These are phyloP conservation scores for Torymus texanus DNA, from an alignment of 2,888 invertebrate species.

Conservation along the genomic window DNA sequence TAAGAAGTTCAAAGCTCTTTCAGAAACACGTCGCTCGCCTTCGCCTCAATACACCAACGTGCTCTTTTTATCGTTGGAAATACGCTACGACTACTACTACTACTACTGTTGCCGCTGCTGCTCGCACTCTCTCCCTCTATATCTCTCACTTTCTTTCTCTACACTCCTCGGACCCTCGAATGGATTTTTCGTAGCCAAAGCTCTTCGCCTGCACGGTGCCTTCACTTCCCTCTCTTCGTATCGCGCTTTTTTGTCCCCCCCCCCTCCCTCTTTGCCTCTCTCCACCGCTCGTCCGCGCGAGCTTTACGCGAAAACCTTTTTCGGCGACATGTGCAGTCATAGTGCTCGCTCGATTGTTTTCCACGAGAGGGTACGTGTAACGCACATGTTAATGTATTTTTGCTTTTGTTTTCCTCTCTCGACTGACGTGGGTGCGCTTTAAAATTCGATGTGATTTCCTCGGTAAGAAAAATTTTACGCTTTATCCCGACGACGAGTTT, in stretches of 20 bases:
- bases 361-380: slow-evolving; percentile 18
- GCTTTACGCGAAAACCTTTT: slow-evolving; percentile 50
- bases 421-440: slow-evolving; percentile 16
- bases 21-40: slow-evolving; percentile 43
- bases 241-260: neutral
- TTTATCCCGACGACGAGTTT: neutral
- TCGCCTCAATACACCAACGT: slow-evolving; percentile 18
- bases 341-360: slow-evolving; percentile 46
- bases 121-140: neutral
- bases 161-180: slow-evolving; percentile 38
- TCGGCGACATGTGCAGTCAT: slow-evolving; percentile 31
- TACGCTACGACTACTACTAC: slow-evolving; percentile 1
- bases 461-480: slow-evolving; percentile 15
- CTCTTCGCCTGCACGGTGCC: slow-evolving; percentile 25
- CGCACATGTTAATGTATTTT: slow-evolving; percentile 43
- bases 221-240: slow-evolving; percentile 5
- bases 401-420: slow-evolving; percentile 22
- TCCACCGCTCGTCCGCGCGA: neutral
- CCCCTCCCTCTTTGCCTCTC: neutral
- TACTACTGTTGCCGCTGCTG: too few relatives aligned
- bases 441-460: slow-evolving; percentile 27
- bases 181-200: slow-evolving; percentile 48
- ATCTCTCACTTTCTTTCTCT: neutral
- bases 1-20: slow-evolving; percentile 53
- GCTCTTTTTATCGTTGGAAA: slow-evolving; percentile 41